phyloP scores from a whole-genome alignment of 1,140 invertebrate species.

The Macrotrachela quadricornifera region DNA sequence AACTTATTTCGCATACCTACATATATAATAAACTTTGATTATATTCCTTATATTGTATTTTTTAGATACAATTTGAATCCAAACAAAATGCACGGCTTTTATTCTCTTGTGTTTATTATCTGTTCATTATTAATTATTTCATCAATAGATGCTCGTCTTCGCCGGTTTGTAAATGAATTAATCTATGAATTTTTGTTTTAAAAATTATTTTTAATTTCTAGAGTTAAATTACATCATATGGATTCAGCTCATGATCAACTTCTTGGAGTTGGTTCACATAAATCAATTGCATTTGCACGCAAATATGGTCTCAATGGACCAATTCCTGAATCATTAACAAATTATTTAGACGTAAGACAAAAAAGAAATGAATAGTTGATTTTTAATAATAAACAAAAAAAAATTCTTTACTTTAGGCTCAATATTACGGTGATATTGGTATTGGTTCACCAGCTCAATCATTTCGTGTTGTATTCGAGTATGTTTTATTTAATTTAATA shows the following conservation, averaged over 20 bases:
- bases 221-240: constrained; percentile 51
- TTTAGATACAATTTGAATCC: too few relatives aligned
- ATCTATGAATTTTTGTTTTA: too few relatives aligned
- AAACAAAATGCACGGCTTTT: too few relatives aligned
- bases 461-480: constrained; percentile 85
- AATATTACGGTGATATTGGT: constrained; percentile 80
- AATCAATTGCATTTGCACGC: constrained; percentile 12
- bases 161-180: too few relatives aligned
- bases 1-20: too few relatives aligned
- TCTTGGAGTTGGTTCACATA: constrained; percentile 14
- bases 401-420: constrained; percentile 43
- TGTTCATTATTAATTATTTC: too few relatives aligned
- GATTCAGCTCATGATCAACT: constrained; percentile 37
- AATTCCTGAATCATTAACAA: constrained; percentile 62
- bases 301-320: constrained; percentile 28
- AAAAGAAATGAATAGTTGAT: not conserved
- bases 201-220: constrained; percentile 19
- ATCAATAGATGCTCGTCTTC: too few relatives aligned
- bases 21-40: too few relatives aligned
- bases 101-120: too few relatives aligned
- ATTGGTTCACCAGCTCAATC: constrained; percentile 77
- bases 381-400: constrained; percentile 5
- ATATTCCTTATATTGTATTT: too few relatives aligned
- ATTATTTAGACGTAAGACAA: constrained; percentile 74
- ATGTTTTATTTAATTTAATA: too few relatives aligned